Base-by-base conservation (phyloP, 2,888 invertebrate species). In the Xestobium rufovillosum region DNA sequence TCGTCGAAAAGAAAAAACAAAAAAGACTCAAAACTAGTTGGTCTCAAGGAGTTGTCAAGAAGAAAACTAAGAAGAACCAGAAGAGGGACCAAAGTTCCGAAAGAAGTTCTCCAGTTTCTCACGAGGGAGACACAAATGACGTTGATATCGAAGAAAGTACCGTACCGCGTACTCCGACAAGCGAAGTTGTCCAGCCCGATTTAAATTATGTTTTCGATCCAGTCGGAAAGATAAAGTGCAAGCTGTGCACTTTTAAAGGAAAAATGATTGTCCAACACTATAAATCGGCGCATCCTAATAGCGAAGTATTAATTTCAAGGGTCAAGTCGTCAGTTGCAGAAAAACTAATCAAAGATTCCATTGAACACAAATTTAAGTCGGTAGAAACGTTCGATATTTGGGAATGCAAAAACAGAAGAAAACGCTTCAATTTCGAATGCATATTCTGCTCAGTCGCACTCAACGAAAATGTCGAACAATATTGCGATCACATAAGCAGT, bases 401-500 rank as follows among this genome's bases (percentile, higher is more conserved):
- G 3, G 39, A 53, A 8, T 40, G 51, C 2, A 48, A 51, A 1
- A 10, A 44, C 0, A 41, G 41, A 0, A 10, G 23, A n/a, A 36
- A 36, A 19, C 14, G 33, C 29, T 42, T 46, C 34, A 35, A 45
- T 3, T 66, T 52, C 34, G 41, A 39, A 16, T 68, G 68, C 43
- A 43, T 60, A 2, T 61, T 68, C 40, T 69, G 69, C 45, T 10
- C 6, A 12, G 28, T 8, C 3, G 25, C 44, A 8, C 36, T 38
- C 3, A 36, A 47, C 10, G 42, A 49, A 15, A 19, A 19, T 3
- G 34, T 49, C 8, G 60, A 66, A 52, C 56, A 60, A 3, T 82
- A 83, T 55, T 80, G 79, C 52, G 82, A 84, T 56, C 88, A 89
- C 53, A 69, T 84, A 26, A 75, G 76, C 13, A 71, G 66, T 30